Conservation (phyloP, 2,797 vertebrate species). For the Smutsia gigantea region DNA sequence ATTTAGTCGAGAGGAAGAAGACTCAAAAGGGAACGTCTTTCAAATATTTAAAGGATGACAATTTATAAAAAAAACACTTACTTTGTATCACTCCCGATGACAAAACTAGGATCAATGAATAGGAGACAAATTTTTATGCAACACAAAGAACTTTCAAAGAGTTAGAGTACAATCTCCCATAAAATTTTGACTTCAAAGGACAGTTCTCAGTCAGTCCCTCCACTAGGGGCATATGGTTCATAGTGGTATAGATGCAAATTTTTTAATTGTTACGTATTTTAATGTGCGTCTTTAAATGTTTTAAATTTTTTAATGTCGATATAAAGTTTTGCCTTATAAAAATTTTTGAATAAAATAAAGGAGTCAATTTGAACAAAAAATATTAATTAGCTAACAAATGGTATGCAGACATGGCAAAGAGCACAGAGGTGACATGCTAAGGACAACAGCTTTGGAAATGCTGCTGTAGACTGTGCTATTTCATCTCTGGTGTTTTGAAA, state of each 20-base stretch:
- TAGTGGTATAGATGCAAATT: neutral
- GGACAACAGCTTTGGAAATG: neutral
- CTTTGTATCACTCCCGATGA: neutral
- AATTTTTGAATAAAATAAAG: neutral
- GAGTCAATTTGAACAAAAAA: neutral
- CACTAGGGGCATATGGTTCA: neutral
- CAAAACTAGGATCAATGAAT: neutral
- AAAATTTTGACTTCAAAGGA: neutral
- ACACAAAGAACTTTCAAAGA: neutral
- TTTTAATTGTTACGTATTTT: neutral
- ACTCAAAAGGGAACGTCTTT: neutral
- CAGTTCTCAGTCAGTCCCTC: neutral
- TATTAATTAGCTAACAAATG: neutral
- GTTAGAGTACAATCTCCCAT: neutral
- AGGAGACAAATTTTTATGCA: neutral
- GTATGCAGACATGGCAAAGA: neutral
- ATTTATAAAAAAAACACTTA: neutral
- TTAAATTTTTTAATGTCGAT: neutral
- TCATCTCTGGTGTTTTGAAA: constrained; percentile 40
- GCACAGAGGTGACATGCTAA: neutral
- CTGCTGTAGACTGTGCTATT: neutral
- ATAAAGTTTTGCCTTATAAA: neutral
- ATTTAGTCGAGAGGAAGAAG: neutral
- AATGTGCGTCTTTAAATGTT: neutral
- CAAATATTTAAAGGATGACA: neutral